Evolutionary conservation across 2,888 invertebrate genomes (phyloP).

Genomic region (Drosophila rellima): DNA sequence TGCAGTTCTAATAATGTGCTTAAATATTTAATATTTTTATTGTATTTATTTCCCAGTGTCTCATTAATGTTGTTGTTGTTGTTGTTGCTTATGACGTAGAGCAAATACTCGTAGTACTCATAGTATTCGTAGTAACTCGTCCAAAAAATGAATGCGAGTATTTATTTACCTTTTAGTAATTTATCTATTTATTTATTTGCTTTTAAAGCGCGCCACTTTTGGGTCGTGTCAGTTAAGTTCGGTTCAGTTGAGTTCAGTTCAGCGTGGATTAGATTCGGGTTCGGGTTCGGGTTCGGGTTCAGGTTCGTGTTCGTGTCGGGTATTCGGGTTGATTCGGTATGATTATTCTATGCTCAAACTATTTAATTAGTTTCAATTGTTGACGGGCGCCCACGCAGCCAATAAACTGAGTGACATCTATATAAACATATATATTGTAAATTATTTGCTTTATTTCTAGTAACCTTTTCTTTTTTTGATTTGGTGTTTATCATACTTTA

Average conservation of each 20-base stretch:
- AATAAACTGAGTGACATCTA: constrained; percentile 41
- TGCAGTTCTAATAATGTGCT: constrained; percentile 78
- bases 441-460: constrained; percentile 59
- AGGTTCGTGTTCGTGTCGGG: not conserved
- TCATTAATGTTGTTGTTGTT: constrained; percentile 57
- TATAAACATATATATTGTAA: constrained; percentile 62
- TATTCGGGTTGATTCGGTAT: constrained; percentile 5
- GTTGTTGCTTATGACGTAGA: constrained; percentile 61
- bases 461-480: constrained; percentile 39
- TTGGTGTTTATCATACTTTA: constrained; percentile 69
- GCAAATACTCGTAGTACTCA: constrained; percentile 59
- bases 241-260: constrained; percentile 20
- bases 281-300: not conserved
- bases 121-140: constrained; percentile 46
- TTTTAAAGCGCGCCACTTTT: constrained; percentile 75
- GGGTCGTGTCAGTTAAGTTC: constrained; percentile 44
- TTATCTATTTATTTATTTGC: constrained; percentile 81
- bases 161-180: constrained; percentile 82
- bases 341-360: constrained; percentile 48
- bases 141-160: constrained; percentile 61
- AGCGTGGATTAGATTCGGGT: constrained; percentile 8
- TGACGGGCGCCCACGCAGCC: constrained; percentile 44
- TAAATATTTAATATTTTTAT: constrained; percentile 79
- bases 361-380: constrained; percentile 72
- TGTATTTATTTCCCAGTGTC: constrained; percentile 71